A percentile compares a stretch with the other conserved stretches of the same genome.
Evolutionary conservation across 2,113 vertebrate genomes (phyloP).

Genomic region (Callionymus lyra): DNA sequence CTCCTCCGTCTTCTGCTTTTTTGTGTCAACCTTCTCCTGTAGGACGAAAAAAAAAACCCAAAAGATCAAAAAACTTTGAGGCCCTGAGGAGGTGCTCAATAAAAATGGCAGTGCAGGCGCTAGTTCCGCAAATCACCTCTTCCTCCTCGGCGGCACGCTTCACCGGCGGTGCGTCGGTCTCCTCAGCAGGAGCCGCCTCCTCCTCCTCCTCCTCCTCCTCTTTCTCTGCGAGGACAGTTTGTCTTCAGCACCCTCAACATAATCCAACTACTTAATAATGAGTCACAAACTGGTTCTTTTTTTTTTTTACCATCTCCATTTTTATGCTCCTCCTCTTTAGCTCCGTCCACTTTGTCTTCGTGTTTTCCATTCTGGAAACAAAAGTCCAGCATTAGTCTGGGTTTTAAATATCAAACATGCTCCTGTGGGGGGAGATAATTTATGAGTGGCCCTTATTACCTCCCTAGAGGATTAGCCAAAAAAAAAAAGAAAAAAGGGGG

Average conservation of each 20-base stretch:
- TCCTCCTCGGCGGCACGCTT: conserved; percentile 73
- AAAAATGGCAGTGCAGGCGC: neutral
- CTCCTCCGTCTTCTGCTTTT: conserved; percentile 77
- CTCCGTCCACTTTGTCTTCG: conserved; percentile 53
- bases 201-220: conserved; percentile 56
- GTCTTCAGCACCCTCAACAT: conserved; percentile 4
- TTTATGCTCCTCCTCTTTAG: conserved; percentile 61
- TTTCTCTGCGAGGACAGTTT: conserved; percentile 36
- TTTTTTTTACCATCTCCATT: conserved; percentile 47
- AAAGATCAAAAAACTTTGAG: neutral
- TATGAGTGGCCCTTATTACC: conserved; percentile 10
- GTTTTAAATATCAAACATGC: conserved; percentile 2
- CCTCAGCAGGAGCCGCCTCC: conserved; percentile 60
- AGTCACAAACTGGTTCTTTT: neutral
- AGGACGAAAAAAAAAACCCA: neutral
- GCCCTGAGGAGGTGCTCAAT: neutral
- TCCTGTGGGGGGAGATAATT: conserved; percentile 14
- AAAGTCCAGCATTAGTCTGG: neutral
- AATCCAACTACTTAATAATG: no score
- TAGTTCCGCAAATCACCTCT: conserved; percentile 50
- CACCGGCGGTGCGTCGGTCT: conserved; percentile 63
- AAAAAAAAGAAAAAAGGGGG: conserved; percentile 4
- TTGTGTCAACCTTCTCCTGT: conserved; percentile 70
- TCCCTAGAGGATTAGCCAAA: conserved; percentile 39
- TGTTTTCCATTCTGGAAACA: conserved; percentile 64